A percentile compares a stretch with the other conserved stretches of the same genome.
phyloP scores from a whole-genome alignment of 2,797 vertebrate species.

The Chloroceryle amazona region DNA sequence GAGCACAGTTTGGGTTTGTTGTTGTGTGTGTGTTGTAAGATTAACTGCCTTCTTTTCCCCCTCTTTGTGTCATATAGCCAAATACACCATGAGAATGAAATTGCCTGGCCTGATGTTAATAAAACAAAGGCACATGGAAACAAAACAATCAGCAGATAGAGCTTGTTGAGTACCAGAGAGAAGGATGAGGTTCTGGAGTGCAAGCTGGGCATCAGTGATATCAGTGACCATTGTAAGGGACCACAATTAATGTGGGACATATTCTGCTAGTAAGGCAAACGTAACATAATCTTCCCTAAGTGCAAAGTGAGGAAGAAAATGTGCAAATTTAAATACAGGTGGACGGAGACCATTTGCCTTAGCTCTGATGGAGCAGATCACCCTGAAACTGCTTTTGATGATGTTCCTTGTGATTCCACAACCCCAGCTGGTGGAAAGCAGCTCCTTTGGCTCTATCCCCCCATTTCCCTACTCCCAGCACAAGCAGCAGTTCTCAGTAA shows the following conservation, averaged over 20 bases:
- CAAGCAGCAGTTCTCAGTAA: background rate
- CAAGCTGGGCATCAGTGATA: background rate
- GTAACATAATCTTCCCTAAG: background rate
- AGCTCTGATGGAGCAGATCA: background rate
- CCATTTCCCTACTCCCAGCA: background rate
- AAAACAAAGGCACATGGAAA: background rate
- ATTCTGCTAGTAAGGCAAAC: background rate
- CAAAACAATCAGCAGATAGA: background rate
- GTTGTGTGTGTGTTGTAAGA: background rate
- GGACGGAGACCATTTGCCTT: background rate
- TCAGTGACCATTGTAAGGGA: background rate
- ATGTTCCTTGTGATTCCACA: background rate
- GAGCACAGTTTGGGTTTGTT: background rate
- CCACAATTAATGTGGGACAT: fast-evolving
- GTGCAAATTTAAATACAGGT: background rate
- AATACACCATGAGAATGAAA: background rate
- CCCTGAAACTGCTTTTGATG: background rate
- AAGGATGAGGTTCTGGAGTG: background rate
- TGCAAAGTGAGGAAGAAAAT: background rate
- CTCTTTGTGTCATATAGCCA: fast-evolving
- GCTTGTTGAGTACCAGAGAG: background rate
- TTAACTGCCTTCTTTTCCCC: background rate
- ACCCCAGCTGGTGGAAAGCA: background rate
- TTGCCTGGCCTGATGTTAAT: background rate
- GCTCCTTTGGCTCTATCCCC: background rate